A percentile compares a stretch with the other conserved stretches of the same genome.
Conservation (phyloP, 2,113 vertebrate species). For the Mandrillus leucophaeus region DNA sequence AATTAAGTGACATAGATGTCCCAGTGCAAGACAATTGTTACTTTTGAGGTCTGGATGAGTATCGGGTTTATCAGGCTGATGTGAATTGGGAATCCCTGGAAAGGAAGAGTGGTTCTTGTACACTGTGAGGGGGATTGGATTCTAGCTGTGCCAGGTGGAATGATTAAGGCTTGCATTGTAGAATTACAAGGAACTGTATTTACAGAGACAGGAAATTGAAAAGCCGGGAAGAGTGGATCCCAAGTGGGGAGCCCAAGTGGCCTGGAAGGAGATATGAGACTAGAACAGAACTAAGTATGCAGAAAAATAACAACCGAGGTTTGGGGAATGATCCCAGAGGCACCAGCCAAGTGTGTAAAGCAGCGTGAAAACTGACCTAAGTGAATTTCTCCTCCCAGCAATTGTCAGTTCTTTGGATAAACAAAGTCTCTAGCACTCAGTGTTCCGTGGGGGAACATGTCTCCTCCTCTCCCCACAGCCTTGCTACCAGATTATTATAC, state of each 20-base stretch:
- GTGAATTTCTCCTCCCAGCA: background rate
- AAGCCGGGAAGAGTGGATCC: background rate
- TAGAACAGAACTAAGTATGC: background rate
- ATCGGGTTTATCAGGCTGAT: background rate
- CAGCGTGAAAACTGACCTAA: background rate
- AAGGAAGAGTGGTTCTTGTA: background rate
- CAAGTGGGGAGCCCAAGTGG: rapidly evolving
- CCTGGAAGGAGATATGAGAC: background rate
- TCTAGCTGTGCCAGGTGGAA: background rate
- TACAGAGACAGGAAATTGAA: constrained; percentile 27
- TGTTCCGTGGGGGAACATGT: rapidly evolving
- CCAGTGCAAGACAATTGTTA: too few relatives aligned
- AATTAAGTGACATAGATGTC: background rate
- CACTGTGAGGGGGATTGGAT: too few relatives aligned
- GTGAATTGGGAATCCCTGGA: background rate
- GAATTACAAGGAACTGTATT: background rate
- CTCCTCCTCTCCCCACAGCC: background rate
- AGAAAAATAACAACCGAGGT: background rate
- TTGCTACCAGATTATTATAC: too few relatives aligned
- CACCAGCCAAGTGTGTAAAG: rapidly evolving
- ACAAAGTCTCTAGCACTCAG: background rate
- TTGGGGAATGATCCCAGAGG: background rate
- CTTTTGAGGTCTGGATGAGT: background rate
- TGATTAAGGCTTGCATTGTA: background rate
- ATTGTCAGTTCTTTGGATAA: background rate